Conservation (phyloP, 2,113 vertebrate genomes). For the Todiramphus saurophagus region DNA sequence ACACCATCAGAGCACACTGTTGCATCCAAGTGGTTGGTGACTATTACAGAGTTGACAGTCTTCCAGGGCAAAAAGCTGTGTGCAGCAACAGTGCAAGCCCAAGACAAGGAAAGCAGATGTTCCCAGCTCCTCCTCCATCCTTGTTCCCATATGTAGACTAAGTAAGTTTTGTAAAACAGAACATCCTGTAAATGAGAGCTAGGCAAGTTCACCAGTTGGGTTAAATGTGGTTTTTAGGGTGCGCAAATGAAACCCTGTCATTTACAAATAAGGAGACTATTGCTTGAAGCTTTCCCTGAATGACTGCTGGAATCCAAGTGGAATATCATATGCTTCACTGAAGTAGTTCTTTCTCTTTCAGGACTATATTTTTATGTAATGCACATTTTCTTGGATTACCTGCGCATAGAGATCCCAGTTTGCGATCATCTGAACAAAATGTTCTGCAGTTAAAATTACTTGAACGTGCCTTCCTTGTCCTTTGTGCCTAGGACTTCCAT, state of each 20-base stretch:
- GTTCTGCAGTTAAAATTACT: not conserved
- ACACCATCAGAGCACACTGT: not conserved
- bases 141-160: not conserved
- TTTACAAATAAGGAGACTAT: not conserved
- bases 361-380: not conserved
- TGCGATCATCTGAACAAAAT: not conserved
- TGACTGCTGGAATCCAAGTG: not conserved
- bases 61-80: slow-evolving; percentile 4
- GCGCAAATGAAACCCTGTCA: not conserved
- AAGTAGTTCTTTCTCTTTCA: not conserved
- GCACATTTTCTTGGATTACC: not conserved
- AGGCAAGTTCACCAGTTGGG: not conserved
- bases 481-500: not conserved
- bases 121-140: not conserved
- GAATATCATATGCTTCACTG: not conserved
- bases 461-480: not conserved
- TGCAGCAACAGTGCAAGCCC: not conserved
- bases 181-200: not conserved
- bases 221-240: not conserved
- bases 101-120: slow-evolving; percentile 50
- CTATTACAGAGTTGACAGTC: slow-evolving; percentile 14
- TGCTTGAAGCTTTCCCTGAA: not conserved
- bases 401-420: not conserved
- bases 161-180: not conserved
- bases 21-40: slow-evolving; percentile 24